Conservation (phyloP, 2,797 vertebrate species). For the Columba guinea region DNA sequence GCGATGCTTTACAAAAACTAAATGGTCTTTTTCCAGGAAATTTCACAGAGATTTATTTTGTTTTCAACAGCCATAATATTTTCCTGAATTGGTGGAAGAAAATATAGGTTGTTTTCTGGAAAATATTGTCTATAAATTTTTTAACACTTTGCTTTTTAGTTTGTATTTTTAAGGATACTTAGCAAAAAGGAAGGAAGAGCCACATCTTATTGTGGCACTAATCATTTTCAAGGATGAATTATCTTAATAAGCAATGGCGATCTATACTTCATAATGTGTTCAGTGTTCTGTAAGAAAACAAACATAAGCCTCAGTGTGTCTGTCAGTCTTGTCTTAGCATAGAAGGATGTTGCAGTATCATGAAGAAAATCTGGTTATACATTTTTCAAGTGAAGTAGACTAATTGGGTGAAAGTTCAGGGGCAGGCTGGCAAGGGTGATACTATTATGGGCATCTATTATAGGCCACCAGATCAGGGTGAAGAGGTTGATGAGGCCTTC, state of each 20-base stretch:
- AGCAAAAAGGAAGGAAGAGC: not conserved
- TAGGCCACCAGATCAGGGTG: no score
- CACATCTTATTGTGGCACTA: not conserved
- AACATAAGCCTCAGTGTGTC: not conserved
- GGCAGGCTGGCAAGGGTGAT: no score
- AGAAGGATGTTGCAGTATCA: not conserved
- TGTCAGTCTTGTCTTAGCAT: not conserved
- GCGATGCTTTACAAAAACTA: slow-evolving; percentile 3
- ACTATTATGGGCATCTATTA: no score
- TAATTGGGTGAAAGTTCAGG: no score
- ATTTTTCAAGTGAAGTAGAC: not conserved
- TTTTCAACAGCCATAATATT: not conserved
- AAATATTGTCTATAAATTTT: not conserved
- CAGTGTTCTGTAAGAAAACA: not conserved
- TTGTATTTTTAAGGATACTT: not conserved
- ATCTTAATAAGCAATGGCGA: not conserved
- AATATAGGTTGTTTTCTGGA: slow-evolving; percentile 7
- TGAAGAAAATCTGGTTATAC: not conserved
- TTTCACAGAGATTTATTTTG: slow-evolving; percentile 32
- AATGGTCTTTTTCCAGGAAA: slow-evolving; percentile 49
- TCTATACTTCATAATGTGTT: not conserved
- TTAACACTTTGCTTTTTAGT: not conserved
- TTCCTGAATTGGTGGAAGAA: not conserved
- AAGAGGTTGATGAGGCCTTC: no score
- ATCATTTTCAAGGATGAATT: not conserved